Evolutionary conservation across 2,888 invertebrate genomes (phyloP).

Genomic region (Nesidiocoris tenuis): DNA sequence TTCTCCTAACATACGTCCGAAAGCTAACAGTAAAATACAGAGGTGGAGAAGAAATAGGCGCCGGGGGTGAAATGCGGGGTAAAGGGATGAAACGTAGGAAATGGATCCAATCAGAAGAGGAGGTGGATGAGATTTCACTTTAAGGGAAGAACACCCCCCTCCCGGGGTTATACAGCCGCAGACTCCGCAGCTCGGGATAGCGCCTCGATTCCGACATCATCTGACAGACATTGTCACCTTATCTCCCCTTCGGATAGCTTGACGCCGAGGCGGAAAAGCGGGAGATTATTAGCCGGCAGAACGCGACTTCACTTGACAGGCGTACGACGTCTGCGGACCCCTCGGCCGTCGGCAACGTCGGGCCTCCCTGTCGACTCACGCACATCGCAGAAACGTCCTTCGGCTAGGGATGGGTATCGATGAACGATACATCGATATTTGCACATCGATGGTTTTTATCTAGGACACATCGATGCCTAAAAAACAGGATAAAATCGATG

Average conservation of each 20-base stretch:
- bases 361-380: background rate
- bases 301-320: slow-evolving; percentile 23
- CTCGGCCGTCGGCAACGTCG: background rate
- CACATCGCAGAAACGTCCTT: background rate
- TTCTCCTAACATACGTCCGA: no score
- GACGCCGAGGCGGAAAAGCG: background rate
- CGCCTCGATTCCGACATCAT: slow-evolving; percentile 9
- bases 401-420: no score
- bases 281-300: slow-evolving; percentile 29
- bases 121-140: slow-evolving; percentile 28
- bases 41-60: no score
- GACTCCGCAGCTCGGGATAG: background rate
- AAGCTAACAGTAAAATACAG: no score
- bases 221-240: slow-evolving; percentile 42
- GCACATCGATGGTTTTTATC: no score
- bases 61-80: no score
- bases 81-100: slow-evolving; percentile 30
- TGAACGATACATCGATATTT: no score
- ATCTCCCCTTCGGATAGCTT: slow-evolving; percentile 29
- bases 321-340: background rate
- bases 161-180: background rate
- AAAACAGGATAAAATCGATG: no score
- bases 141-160: background rate
- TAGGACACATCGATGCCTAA: no score
- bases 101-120: slow-evolving; percentile 42